These are phyloP conservation scores for Mus spretus DNA, from an alignment of 2,797 vertebrate genomes.

Conservation along the genomic window DNA sequence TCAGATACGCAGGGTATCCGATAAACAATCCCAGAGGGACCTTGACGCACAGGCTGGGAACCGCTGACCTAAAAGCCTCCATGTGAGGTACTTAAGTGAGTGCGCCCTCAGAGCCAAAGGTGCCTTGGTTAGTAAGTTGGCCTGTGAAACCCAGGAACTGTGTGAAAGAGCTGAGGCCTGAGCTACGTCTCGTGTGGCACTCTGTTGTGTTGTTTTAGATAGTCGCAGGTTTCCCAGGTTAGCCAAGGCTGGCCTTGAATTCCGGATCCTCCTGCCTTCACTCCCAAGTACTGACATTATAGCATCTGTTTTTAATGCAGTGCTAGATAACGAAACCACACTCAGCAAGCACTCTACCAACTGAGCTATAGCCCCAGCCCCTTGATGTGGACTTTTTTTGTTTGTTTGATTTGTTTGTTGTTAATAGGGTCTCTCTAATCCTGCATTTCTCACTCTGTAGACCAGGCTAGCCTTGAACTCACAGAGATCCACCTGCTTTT, in stretches of 20 bases:
- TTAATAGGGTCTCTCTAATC: background rate
- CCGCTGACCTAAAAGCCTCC: background rate
- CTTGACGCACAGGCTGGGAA: background rate
- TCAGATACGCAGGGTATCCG: background rate
- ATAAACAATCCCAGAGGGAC: background rate
- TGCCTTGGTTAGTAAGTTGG: background rate
- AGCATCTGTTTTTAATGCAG: background rate
- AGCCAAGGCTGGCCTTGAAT: background rate
- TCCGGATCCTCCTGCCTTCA: too few relatives aligned
- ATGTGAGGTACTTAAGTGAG: conserved; percentile 11
- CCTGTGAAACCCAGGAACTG: background rate
- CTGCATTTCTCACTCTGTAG: background rate
- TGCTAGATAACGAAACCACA: background rate
- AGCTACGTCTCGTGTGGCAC: background rate
- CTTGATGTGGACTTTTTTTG: background rate
- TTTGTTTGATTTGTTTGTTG: too few relatives aligned
- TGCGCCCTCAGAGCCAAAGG: conserved; percentile 17
- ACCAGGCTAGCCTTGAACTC: background rate
- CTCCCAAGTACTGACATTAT: background rate
- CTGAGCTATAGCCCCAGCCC: too few relatives aligned
- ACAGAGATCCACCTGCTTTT: background rate
- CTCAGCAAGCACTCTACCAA: background rate
- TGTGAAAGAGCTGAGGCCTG: background rate
- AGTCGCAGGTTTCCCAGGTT: background rate
- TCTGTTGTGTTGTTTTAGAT: background rate